These are phyloP conservation scores for Apodemia hepburni DNA, from an alignment of 2,888 invertebrate species.

Conservation along the genomic window DNA sequence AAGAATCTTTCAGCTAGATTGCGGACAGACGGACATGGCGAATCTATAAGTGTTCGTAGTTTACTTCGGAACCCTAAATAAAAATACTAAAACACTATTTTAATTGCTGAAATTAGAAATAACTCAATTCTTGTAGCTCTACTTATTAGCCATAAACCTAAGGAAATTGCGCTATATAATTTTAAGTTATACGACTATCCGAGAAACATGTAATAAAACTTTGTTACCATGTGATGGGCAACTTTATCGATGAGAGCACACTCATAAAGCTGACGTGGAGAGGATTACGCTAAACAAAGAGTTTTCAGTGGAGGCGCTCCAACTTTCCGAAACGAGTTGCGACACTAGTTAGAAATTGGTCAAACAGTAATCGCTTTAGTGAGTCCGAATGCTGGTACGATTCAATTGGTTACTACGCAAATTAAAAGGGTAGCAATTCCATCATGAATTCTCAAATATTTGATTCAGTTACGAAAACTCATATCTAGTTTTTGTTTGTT, in stretches of 20 bases:
- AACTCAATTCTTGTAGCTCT: background rate
- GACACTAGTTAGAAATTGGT: constrained; percentile 19
- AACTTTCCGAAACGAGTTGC: constrained; percentile 1
- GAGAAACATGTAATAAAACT: background rate
- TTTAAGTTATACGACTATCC: background rate
- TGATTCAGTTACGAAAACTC: background rate
- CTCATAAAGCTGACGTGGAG: constrained; percentile 10
- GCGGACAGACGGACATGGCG: too few species aligned
- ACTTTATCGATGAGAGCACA: background rate
- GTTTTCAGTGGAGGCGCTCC: background rate
- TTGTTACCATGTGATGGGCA: background rate
- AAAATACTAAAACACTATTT: too few species aligned
- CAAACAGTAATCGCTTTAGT: constrained; percentile 18
- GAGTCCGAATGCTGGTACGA: constrained; percentile 9
- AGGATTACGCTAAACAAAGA: constrained; percentile 10
- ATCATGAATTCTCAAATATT: background rate
- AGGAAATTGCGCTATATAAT: background rate
- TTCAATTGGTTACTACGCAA: constrained; percentile 16
- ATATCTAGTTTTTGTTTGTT: too few species aligned
- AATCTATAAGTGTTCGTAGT: too few species aligned
- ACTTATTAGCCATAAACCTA: background rate
- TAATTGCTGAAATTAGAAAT: background rate
- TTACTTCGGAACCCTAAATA: too few species aligned
- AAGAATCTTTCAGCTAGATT: too few species aligned
- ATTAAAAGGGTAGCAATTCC: background rate